Conservation (phyloP, 2,113 vertebrate genomes). For the Daboia siamensis region DNA sequence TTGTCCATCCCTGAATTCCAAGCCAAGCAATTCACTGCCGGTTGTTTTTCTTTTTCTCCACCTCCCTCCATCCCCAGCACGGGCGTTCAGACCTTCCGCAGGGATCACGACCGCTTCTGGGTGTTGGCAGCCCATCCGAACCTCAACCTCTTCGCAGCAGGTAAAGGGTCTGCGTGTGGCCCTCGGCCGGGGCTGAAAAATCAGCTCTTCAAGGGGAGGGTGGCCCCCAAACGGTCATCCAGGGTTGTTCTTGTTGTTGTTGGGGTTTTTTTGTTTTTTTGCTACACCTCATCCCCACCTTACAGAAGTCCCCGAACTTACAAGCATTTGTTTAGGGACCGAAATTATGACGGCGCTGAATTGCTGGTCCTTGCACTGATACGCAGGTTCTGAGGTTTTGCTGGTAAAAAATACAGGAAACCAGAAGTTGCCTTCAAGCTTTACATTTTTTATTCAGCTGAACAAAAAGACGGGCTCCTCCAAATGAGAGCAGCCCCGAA, state of each 20-base stretch:
- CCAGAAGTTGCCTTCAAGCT: too few relatives aligned
- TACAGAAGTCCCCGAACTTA: neutral
- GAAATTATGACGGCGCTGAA: too few relatives aligned
- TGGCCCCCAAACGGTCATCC: neutral
- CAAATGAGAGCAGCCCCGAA: too few relatives aligned
- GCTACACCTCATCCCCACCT: neutral
- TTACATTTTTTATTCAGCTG: too few relatives aligned
- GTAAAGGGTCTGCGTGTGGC: constrained; percentile 58
- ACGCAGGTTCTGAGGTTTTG: too few relatives aligned
- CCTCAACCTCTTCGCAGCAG: constrained; percentile 96
- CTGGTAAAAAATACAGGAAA: too few relatives aligned
- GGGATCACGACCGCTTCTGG: constrained; percentile 97
- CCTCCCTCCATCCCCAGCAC: constrained; percentile 68
- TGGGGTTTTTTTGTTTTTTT: neutral
- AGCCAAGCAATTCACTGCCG: neutral
- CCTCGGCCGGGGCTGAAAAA: neutral
- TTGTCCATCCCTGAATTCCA: neutral
- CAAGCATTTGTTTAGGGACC: too few relatives aligned
- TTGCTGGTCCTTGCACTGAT: too few relatives aligned
- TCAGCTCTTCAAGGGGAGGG: neutral
- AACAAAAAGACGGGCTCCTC: too few relatives aligned
- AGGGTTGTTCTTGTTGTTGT: neutral
- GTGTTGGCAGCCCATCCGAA: constrained; percentile 94
- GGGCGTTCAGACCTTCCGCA: constrained; percentile 92
- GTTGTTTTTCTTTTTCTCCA: neutral